These are phyloP conservation scores for Sinocyclocheilus maitianheensis DNA, from an alignment of 2,113 vertebrate genomes.

Conservation along the genomic window DNA sequence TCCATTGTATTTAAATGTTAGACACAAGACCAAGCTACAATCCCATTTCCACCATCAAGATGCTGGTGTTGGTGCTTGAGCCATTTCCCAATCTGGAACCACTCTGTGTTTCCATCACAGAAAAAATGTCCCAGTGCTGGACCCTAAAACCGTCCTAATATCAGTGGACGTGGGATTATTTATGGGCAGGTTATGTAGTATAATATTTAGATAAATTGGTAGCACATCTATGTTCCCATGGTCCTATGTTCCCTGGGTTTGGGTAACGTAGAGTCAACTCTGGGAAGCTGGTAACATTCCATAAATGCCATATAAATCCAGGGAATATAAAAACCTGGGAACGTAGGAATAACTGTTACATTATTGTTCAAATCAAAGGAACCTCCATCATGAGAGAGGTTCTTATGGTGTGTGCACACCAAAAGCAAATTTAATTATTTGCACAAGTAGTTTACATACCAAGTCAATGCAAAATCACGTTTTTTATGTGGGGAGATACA, in stretches of 20 bases:
- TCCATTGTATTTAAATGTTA: background rate
- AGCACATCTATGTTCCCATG: background rate
- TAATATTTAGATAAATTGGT: background rate
- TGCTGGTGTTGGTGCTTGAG: background rate
- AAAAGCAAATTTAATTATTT: too few species aligned
- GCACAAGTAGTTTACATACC: too few species aligned
- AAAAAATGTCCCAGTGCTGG: background rate
- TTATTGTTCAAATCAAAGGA: background rate
- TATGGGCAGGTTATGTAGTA: background rate
- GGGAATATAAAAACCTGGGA: background rate
- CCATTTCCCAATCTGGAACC: background rate
- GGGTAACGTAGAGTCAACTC: background rate
- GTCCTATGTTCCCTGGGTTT: background rate
- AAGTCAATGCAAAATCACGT: too few species aligned
- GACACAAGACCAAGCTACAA: background rate
- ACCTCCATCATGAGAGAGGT: background rate
- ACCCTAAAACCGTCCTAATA: background rate
- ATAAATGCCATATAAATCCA: background rate
- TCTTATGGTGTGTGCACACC: too few species aligned
- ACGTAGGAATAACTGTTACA: background rate
- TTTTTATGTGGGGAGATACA: too few species aligned
- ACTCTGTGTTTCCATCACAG: background rate
- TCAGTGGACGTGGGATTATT: background rate
- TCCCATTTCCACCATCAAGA: background rate
- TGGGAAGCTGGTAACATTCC: background rate